These are phyloP conservation scores for Nephrocerus scutellatus DNA, from an alignment of 2,888 invertebrate species.

Conservation along the genomic window DNA sequence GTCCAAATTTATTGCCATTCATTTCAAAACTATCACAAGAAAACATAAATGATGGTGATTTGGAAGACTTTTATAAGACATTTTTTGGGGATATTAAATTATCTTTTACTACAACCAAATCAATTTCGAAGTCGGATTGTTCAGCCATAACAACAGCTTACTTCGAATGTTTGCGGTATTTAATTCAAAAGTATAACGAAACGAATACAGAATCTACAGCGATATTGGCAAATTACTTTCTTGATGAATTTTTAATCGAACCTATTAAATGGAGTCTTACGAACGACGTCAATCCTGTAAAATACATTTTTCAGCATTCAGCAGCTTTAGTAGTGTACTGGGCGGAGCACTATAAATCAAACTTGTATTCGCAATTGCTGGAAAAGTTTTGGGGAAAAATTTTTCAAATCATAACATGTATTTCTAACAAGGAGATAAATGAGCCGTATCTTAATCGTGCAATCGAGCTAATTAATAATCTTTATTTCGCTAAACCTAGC, in stretches of 20 bases:
- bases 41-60: constrained; percentile 27
- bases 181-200: constrained; percentile 50
- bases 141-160: constrained; percentile 60
- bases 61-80: constrained; percentile 53
- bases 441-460: constrained; percentile 40
- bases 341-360: constrained; percentile 48
- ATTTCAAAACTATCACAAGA: constrained; percentile 54
- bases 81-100: constrained; percentile 63
- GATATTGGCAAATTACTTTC: constrained; percentile 24
- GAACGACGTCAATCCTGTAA: constrained; percentile 42
- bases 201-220: constrained; percentile 20
- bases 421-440: constrained; percentile 25
- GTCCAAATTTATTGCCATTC: constrained; percentile 69
- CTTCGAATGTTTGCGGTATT: constrained; percentile 67
- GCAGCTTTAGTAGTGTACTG: constrained; percentile 53
- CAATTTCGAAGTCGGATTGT: constrained; percentile 55
- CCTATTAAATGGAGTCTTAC: constrained; percentile 49
- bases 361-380: constrained; percentile 30
- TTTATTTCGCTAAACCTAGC: constrained; percentile 39
- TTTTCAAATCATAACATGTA: constrained; percentile 29
- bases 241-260: constrained; percentile 37
- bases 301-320: constrained; percentile 50
- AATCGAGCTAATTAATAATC: constrained; percentile 46
- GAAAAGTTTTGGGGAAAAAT: constrained; percentile 39
- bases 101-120: constrained; percentile 54